A percentile compares a stretch with the other conserved stretches of the same genome.
Conservation (phyloP, 2,113 vertebrate species). For the Phrynosoma blainvillii region DNA sequence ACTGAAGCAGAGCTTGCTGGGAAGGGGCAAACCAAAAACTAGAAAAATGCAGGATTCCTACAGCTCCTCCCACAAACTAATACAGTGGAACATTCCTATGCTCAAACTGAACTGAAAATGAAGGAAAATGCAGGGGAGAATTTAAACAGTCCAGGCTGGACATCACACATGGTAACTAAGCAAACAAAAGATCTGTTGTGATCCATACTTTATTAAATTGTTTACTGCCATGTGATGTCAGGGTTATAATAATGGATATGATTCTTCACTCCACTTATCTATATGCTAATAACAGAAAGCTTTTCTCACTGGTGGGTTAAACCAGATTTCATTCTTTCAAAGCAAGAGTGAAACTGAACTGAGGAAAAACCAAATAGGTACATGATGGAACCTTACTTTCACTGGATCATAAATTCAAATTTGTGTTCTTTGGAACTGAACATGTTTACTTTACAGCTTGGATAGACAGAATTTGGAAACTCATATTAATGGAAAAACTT, state of each 20-base stretch:
- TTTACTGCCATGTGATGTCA: not conserved
- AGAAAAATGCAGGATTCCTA: too few species aligned
- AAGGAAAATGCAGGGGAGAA: too few species aligned
- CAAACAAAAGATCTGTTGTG: slow-evolving; percentile 8
- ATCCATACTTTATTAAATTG: not conserved
- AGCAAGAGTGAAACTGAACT: not conserved
- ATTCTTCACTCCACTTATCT: not conserved
- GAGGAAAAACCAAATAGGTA: not conserved
- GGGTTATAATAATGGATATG: not conserved
- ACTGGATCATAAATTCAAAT: not conserved
- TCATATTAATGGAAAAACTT: too few species aligned
- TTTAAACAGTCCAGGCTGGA: too few species aligned
- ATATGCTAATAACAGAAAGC: not conserved
- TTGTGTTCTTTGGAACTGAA: not conserved
- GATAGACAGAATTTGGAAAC: too few species aligned
- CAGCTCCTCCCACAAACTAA: too few species aligned
- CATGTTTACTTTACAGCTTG: not conserved
- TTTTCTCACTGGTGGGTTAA: slow-evolving; percentile 1
- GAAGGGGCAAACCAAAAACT: too few species aligned
- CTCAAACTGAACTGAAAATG: too few species aligned
- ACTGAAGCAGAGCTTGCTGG: too few species aligned
- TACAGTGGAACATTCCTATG: too few species aligned
- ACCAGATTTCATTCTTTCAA: not conserved
- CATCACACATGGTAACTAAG: slow-evolving; percentile 14
- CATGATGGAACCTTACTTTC: not conserved